Evolutionary conservation across 1,140 invertebrate genomes (phyloP).

Genomic region (Ylistrum balloti): DNA sequence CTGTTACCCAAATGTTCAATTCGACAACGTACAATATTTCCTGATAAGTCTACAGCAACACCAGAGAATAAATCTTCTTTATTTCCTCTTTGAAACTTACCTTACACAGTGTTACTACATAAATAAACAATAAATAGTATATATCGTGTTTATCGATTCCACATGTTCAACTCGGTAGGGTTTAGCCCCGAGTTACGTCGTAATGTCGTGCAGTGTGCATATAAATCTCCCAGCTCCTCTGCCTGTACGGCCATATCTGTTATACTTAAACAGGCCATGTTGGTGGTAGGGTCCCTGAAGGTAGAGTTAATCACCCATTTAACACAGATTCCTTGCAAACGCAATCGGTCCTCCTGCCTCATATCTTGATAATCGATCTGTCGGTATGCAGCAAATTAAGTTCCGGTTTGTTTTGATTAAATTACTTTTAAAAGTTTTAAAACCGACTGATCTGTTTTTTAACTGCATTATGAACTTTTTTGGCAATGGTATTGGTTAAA

Average conservation of each 20-base stretch:
- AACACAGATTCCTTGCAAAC: neutral
- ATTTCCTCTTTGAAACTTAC: neutral
- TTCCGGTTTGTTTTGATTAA: neutral
- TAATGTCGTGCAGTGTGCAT: neutral
- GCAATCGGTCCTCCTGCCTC: neutral
- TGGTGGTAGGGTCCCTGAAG: neutral
- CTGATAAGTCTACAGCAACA: neutral
- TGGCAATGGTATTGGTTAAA: neutral
- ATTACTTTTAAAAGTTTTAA: too few relatives aligned
- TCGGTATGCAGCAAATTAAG: neutral
- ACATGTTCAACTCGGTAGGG: neutral
- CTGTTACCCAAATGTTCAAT: too few relatives aligned
- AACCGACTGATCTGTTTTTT: too few relatives aligned
- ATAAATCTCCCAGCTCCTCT: neutral
- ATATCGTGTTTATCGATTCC: neutral
- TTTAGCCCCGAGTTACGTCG: neutral
- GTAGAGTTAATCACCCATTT: neutral
- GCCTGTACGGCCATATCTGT: conserved; percentile 29
- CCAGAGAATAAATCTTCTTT: neutral
- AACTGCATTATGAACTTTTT: neutral
- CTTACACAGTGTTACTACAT: neutral
- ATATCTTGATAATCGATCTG: neutral
- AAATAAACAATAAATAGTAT: conserved; percentile 6
- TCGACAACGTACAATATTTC: too few relatives aligned
- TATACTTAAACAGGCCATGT: neutral